Evolutionary conservation across 2,113 vertebrate species (phyloP), one percentile per base, ranked within the genome.

Genomic region (Speoplatyrhinus poulsoni): DNA sequence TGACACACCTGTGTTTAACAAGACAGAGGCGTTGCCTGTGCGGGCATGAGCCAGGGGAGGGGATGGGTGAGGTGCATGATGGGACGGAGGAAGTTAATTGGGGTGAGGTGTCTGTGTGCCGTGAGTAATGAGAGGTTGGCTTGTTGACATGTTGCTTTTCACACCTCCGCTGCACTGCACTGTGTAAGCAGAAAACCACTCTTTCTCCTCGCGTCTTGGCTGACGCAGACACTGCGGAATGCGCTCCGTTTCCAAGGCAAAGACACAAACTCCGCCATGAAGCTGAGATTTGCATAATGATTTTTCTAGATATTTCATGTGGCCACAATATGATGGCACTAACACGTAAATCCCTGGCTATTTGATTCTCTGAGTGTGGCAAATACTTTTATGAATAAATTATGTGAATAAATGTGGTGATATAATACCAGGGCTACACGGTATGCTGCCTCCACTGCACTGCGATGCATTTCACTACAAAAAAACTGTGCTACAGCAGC

Each of bases 91-190:
- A 76, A 80, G 87, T 85, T 91, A 87, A 90, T 88, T 87, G 82
- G 77, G 84, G 79, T 88, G 80, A 89, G 73, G 72, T 62, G 82
- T 63, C 72, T 68, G 61, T 58, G 79, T 80, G 75, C 80, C 67
- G 70, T 86, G 85, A 88, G 76, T 82, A 88, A 89, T 90, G 87
- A 88, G 80, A 77, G 69, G 76, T 70, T 85, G 86, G 82, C 82
- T 88, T 87, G 86, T 89, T 87, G 89, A 83, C 86, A 86, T 72
- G 69, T 80, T 68, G 71, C 63, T 74, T 79, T 77, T 85, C 66
- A 76, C 80, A 83, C 75, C 84, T 81, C 70, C 63, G 68, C 62
- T 83, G 63, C 70, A 70, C 75, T 84, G 70, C 12, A 12, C 74
- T 71, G 64, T 62, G 36, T 79, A 83, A 79, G 78, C 85, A 80